phyloP scores from a whole-genome alignment of 2,888 invertebrate genomes.

The Torymus tubicola region DNA sequence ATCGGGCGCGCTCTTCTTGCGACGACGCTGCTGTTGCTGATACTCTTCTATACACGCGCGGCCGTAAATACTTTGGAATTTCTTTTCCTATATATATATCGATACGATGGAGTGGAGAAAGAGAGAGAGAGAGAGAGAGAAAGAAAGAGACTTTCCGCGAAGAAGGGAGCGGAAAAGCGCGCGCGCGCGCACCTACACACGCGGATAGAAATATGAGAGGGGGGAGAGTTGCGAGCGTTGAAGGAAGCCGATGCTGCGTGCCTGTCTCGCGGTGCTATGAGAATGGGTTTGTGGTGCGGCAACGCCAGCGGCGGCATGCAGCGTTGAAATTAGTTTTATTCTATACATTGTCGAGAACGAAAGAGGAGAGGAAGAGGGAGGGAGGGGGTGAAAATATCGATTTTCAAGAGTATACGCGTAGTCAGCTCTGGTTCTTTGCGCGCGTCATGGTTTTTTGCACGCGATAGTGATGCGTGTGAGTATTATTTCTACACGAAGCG shows the following conservation, averaged over 20 bases:
- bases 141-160: conserved; percentile 34
- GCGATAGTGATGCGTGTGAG: too few species aligned
- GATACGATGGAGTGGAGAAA: too few species aligned
- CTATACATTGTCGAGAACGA: conserved; percentile 9
- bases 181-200: conserved; percentile 50
- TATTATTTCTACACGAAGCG: too few species aligned
- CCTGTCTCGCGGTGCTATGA: too few species aligned
- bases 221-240: too few species aligned
- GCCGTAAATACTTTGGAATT: conserved; percentile 60
- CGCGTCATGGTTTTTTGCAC: too few species aligned
- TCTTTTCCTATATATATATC: conserved; percentile 55
- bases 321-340: conserved; percentile 29
- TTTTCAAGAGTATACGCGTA: conserved; percentile 1
- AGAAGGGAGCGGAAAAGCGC: conserved; percentile 34
- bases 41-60: conserved; percentile 1
- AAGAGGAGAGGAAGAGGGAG: too few species aligned
- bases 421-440: not conserved
- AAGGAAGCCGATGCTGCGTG: too few species aligned
- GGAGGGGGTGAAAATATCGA: conserved; percentile 6
- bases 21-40: not conserved
- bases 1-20: conserved; percentile 18
- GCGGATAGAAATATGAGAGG: conserved; percentile 54
- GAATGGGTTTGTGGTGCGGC: not conserved
- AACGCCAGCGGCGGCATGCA: not conserved
- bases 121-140: too few species aligned